Percentiles rank a stretch among this genome's conserved stretches.
phyloP scores from a whole-genome alignment of 2,888 invertebrate genomes.

The Amiota mariae region DNA sequence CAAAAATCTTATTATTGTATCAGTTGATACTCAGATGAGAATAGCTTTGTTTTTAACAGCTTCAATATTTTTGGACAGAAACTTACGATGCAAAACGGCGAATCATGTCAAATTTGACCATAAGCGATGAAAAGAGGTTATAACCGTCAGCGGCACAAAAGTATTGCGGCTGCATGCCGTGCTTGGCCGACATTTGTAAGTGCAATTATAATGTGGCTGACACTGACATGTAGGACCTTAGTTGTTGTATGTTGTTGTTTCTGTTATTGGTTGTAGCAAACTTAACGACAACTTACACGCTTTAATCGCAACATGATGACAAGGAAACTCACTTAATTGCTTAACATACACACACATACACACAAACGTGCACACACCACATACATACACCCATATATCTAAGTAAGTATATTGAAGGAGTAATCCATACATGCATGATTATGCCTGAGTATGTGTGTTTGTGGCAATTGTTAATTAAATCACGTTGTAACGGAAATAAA shows the following conservation, averaged over 20 bases:
- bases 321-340: conserved; percentile 60
- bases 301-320: conserved; percentile 39
- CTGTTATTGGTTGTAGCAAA: conserved; percentile 27
- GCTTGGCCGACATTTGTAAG: conserved; percentile 7
- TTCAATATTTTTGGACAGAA: too few relatives aligned
- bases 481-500: conserved; percentile 62
- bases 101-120: too few relatives aligned
- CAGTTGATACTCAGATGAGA: too few relatives aligned
- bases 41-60: too few relatives aligned
- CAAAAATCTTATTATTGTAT: too few relatives aligned
- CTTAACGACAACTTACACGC: conserved; percentile 41
- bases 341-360: conserved; percentile 30
- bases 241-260: conserved; percentile 27
- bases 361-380: background rate
- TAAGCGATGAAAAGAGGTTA: too few relatives aligned
- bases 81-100: too few relatives aligned
- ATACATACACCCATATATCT: background rate
- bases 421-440: background rate
- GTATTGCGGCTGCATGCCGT: background rate
- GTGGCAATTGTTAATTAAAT: conserved; percentile 62
- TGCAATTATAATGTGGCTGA: conserved; percentile 43
- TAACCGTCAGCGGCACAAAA: too few relatives aligned
- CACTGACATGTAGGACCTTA: background rate
- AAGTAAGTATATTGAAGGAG: background rate
- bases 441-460: conserved; percentile 24